Percentiles rank a stretch among this genome's conserved stretches.
These are phyloP conservation scores for Trididemnum clinides DNA, from an alignment of 23 tunicate genomes.

Conservation along the genomic window DNA sequence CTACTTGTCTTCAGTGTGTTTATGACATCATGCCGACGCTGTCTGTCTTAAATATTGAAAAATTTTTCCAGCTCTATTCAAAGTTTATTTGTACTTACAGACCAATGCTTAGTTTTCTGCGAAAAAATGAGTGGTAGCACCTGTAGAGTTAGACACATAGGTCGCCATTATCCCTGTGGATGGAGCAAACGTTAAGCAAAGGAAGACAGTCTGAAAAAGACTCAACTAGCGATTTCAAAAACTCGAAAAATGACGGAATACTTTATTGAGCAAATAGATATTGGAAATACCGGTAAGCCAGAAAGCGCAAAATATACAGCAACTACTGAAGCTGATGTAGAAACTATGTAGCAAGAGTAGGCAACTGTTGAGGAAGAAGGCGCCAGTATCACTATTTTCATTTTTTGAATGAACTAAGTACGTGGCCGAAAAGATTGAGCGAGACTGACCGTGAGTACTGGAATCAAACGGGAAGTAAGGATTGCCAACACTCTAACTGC, in stretches of 20 bases:
- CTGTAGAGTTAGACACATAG: too few species aligned
- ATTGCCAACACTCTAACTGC: background rate
- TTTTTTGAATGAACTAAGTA: background rate
- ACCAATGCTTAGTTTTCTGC: background rate
- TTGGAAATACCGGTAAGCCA: background rate
- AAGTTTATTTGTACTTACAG: too few species aligned
- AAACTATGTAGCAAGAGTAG: background rate
- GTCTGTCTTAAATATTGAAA: too few species aligned
- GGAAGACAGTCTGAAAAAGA: background rate
- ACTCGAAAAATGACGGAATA: too few species aligned
- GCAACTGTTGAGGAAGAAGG: background rate
- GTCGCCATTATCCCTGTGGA: background rate
- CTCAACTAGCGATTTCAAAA: too few species aligned
- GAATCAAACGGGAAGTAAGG: background rate
- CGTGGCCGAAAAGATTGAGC: too few species aligned
- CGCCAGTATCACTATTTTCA: background rate
- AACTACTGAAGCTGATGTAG: too few species aligned
- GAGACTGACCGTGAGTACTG: background rate
- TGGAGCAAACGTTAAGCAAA: background rate
- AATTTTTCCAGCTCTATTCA: too few species aligned
- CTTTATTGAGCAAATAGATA: too few species aligned
- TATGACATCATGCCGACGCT: too few species aligned
- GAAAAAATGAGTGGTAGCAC: too few species aligned
- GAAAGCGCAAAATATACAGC: background rate
- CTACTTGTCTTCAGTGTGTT: too few species aligned